phyloP scores from a whole-genome alignment of 1,140 invertebrate genomes.

The Condylostylus longicornis region DNA sequence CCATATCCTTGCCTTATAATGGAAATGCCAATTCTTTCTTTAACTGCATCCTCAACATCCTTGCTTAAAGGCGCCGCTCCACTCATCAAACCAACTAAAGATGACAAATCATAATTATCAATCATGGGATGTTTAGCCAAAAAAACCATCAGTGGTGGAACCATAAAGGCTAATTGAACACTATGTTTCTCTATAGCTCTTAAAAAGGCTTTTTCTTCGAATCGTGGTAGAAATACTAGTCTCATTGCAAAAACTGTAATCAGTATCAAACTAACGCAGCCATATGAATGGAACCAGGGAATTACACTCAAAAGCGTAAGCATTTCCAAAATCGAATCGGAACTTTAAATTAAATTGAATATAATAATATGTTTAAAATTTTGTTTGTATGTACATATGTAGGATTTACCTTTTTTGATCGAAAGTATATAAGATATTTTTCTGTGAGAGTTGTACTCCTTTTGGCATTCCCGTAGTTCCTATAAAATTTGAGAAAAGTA shows the following conservation, averaged over 20 bases:
- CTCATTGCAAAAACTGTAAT: conserved; percentile 37
- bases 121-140: conserved; percentile 47
- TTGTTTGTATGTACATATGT: conserved; percentile 14
- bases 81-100: conserved; percentile 39
- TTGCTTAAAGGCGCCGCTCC: conserved; percentile 38
- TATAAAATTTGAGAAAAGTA: no score
- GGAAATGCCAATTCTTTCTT: conserved; percentile 30
- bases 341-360: no score
- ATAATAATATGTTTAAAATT: no score
- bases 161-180: conserved; percentile 42
- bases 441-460: conserved; percentile 69
- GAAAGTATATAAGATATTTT: conserved; percentile 38
- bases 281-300: conserved; percentile 52
- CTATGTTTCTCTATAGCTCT: conserved; percentile 40
- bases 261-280: conserved; percentile 36
- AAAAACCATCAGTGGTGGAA: conserved; percentile 48
- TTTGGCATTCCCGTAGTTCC: conserved; percentile 74
- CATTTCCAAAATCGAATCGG: no score
- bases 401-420: conserved; percentile 38
- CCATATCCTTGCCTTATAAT: conserved; percentile 50
- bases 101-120: conserved; percentile 42
- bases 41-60: conserved; percentile 28
- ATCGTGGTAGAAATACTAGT: conserved; percentile 45
- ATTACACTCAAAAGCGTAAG: conserved; percentile 35
- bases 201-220: conserved; percentile 50